Evolutionary conservation across 2,888 invertebrate genomes (phyloP), one percentile per base, ranked within the genome.

Genomic region (Apamea epomidion): DNA sequence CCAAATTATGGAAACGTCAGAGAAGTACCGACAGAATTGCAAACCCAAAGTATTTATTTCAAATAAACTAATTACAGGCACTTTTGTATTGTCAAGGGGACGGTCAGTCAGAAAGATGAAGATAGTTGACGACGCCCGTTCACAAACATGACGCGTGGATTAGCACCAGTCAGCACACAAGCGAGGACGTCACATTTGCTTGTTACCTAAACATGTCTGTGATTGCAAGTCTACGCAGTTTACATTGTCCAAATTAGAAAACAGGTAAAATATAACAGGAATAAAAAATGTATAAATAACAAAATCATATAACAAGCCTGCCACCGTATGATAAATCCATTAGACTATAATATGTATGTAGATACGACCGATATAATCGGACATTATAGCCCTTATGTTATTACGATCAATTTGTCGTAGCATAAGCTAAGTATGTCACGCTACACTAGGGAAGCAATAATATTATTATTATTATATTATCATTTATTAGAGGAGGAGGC

Each of bases 381-480:
- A 37, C 62, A 77, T 73, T 74, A 83, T 74, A 45, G 67, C 76
- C 37, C 54, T 42, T n/a, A 42, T 76, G 75, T 77, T 78, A 79
- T 84, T 83, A 74, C 74, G 45, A 78, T 60, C 83, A 83, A 86
- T 89, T 89, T 89, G 88, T 83, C 76, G 77, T 68, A n/a, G 82
- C 88, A 79, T 83, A 84, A 51, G 69, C 70, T 88, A 84, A 82
- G 80, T 89, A 69, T 89, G 76, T 73, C 81, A 77, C 77, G 74
- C 62, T 65, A 80, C 80, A 65, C 62, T 68, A 76, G 62, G 67
- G 69, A 60, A 54, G 64, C 18, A 69, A 81, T 74, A 6, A 69
- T 77, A 77, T 62, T 79, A 74, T 76, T 85, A 51, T 45, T 67
- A 68, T 37, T 45, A 42, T 58, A 10, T 67, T 58, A 37, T 48